Evolutionary conservation across 2,113 vertebrate genomes (phyloP).

Genomic region (Leptobrachium leishanense): DNA sequence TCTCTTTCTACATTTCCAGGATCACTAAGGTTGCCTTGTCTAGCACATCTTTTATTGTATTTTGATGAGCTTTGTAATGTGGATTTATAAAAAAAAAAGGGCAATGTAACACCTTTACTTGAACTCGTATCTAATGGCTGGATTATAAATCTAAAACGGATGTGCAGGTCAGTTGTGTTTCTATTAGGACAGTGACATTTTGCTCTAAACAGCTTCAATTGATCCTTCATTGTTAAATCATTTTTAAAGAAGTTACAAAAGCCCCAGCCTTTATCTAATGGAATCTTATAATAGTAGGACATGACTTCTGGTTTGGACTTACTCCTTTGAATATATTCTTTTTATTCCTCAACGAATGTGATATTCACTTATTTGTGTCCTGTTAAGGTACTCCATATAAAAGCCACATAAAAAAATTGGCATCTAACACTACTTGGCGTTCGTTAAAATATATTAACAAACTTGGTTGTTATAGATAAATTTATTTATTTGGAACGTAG

Average conservation of each 20-base stretch:
- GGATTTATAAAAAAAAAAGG: constrained; percentile 4
- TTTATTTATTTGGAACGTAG: no score
- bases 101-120: constrained; percentile 1
- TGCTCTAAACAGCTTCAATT: constrained; percentile 17
- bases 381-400: no score
- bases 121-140: constrained; percentile 1
- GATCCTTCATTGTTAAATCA: constrained; percentile 13
- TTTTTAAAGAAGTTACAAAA: constrained; percentile 9
- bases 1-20: not conserved
- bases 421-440: no score
- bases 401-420: no score
- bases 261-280: not conserved
- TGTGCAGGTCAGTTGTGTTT: constrained; percentile 9
- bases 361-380: no score
- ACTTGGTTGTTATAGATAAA: no score
- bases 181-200: constrained; percentile 22
- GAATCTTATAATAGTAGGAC: constrained; percentile 21
- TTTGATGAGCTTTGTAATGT: constrained; percentile 10
- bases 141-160: constrained; percentile 23
- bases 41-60: constrained; percentile 6
- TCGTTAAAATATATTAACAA: no score
- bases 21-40: constrained; percentile 5
- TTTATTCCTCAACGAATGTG: not conserved
- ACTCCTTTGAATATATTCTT: constrained; percentile 20
- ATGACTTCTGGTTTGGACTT: constrained; percentile 12